Evolutionary conservation across 2,888 invertebrate species (phyloP).

Genomic region (Gandaritis pyraliata): DNA sequence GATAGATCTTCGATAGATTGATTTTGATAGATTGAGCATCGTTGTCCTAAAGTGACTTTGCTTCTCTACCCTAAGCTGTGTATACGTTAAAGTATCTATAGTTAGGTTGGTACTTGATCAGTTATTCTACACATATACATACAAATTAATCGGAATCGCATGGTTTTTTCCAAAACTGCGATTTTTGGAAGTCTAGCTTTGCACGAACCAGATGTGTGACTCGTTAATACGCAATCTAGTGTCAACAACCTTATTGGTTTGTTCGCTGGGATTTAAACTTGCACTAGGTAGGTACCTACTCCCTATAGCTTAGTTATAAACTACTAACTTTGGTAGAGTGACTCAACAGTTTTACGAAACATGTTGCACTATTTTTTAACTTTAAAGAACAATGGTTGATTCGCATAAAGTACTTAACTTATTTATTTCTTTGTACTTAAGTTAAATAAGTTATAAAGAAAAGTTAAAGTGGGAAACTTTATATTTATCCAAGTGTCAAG

Average conservation of each 20-base stretch:
- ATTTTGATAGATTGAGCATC: no score
- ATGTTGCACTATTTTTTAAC: no score
- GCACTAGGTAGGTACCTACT: background rate
- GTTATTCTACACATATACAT: conserved; percentile 19
- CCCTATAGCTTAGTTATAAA: background rate
- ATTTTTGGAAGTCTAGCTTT: conserved; percentile 23
- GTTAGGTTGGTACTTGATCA: conserved; percentile 23
- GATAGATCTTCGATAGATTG: no score
- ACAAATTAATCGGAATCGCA: conserved; percentile 11
- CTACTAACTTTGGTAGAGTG: no score
- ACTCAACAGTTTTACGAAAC: no score
- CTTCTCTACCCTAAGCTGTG: conserved; percentile 12
- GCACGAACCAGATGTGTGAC: conserved; percentile 10
- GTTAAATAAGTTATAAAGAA: no score
- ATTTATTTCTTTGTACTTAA: no score
- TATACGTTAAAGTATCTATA: conserved; percentile 8
- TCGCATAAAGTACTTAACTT: no score
- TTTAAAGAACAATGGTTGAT: no score
- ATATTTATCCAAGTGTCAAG: no score
- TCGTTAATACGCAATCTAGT: conserved; percentile 18
- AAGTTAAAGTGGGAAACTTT: no score
- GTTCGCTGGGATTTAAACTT: background rate
- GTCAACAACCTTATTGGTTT: conserved; percentile 19
- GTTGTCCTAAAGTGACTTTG: background rate
- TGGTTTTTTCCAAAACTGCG: conserved; percentile 40